Base-by-base conservation (phyloP, 2,797 vertebrate species). In the Lithobates sylvaticus region DNA sequence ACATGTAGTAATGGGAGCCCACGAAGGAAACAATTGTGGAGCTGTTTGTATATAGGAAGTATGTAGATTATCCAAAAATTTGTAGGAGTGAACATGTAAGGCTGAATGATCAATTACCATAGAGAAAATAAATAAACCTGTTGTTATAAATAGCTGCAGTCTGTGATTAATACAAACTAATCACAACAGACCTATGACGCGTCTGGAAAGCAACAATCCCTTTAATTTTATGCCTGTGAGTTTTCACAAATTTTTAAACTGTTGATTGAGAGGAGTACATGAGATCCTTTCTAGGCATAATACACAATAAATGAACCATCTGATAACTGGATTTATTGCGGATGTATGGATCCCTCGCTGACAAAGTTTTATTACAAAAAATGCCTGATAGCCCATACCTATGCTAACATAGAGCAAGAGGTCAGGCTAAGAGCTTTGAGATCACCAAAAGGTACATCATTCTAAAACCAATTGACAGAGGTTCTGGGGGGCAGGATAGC, bases 381-480 rank as follows among this genome's bases (percentile, higher is more conserved):
- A 77, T 74, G 36, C 73, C 69, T 81, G 76, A 84, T 61, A 80
- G 58, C 9, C 29, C 61, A 73, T 77, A 83, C 42, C 68, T 68
- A 47, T 83, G 80, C 75, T 68, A 74, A 78, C 74, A 47, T 39
- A 65, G 23, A 79, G 81, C 58, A 84, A 87, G 42, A 65, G 86
- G 86, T 87, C 81, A 87, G 75, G 58, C 69, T 39, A n/a, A 64
- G 76, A 79, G 76, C 61, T 44, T 79, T 69, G 64, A 75, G 86
- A 87, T 80, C 58, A 84, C 81, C 81, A 70, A 80, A 87, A 87
- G 76, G 81, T 79, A 87, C 81, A 87, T 87, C 86, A 80, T 70
- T 84, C 81, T 87, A 75, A 81, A 78, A 69, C 81, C 86, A 80
- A 44, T 32, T 87, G 86, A 87, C 86, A 84, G 86, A 84, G 81